A percentile compares a stretch with the other conserved stretches of the same genome.
Evolutionary conservation across 2,888 invertebrate genomes (phyloP).

Genomic region (Agonopterix subpropinquella): DNA sequence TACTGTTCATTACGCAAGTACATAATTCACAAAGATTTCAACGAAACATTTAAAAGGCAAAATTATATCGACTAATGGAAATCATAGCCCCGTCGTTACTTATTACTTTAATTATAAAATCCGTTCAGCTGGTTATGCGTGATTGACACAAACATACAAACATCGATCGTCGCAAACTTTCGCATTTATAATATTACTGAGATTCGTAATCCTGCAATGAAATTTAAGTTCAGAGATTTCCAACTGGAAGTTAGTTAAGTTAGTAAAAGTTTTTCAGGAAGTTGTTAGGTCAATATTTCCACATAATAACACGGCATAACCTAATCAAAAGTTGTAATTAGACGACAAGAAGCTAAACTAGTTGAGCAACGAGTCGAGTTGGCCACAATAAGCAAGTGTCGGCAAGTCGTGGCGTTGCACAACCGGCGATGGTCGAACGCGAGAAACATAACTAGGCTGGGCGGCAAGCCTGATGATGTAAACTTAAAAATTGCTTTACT

Average conservation of each 20-base stretch:
- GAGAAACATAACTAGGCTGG: conserved; percentile 75
- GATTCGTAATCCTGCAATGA: no score
- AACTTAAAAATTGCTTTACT: conserved; percentile 74
- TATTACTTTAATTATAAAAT: no score
- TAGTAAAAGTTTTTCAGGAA: conserved; percentile 1
- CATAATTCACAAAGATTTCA: no score
- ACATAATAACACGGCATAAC: conserved; percentile 40
- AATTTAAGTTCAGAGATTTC: neutral
- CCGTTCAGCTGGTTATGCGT: no score
- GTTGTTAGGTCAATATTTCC: conserved; percentile 24
- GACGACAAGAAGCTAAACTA: conserved; percentile 64
- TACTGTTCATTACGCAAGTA: neutral
- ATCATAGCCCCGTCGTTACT: no score
- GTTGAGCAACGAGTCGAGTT: conserved; percentile 63
- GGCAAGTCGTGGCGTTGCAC: conserved; percentile 65
- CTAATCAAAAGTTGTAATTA: conserved; percentile 62
- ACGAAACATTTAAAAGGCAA: no score
- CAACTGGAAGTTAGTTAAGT: neutral
- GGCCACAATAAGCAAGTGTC: conserved; percentile 71
- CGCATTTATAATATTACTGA: no score
- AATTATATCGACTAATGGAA: no score
- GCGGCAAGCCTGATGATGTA: conserved; percentile 66
- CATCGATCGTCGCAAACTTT: no score
- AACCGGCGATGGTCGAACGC: conserved; percentile 71
- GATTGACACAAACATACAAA: no score